These are phyloP conservation scores for Varanus komodoensis DNA, from an alignment of 2,113 vertebrate species.

Conservation along the genomic window DNA sequence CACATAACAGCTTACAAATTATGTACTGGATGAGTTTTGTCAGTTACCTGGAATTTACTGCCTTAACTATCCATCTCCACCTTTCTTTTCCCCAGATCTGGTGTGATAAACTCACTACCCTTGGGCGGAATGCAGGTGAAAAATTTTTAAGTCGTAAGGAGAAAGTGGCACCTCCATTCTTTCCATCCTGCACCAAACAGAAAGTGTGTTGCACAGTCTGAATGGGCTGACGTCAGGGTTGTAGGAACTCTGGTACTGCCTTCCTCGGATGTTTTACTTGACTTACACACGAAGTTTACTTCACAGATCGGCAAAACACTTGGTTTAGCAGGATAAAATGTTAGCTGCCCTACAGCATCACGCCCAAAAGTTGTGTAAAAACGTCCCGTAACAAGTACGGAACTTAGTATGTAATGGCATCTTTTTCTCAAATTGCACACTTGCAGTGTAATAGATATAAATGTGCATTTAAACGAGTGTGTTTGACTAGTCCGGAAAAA, in stretches of 20 bases:
- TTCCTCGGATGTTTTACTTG: not conserved
- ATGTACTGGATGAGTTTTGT: not conserved
- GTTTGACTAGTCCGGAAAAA: not conserved
- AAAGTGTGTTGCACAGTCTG: not conserved
- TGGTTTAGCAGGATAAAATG: not conserved
- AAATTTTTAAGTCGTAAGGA: too few relatives aligned
- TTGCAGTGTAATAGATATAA: too few relatives aligned
- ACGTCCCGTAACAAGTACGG: too few relatives aligned
- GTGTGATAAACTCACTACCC: too few relatives aligned
- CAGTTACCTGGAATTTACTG: too few relatives aligned
- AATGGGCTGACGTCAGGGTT: not conserved
- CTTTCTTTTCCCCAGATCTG: too few relatives aligned
- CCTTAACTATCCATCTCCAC: too few relatives aligned
- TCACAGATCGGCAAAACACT: not conserved
- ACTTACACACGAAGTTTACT: not conserved
- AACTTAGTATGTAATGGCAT: too few relatives aligned
- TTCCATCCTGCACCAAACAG: not conserved
- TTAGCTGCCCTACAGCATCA: not conserved
- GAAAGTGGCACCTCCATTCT: not conserved
- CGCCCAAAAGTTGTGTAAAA: too few relatives aligned
- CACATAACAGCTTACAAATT: not conserved
- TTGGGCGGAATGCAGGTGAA: too few relatives aligned
- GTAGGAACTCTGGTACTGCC: not conserved
- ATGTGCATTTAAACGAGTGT: not conserved
- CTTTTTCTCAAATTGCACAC: not conserved